Conservation (phyloP, 2,888 invertebrate species). For the Ellobium chinense region DNA sequence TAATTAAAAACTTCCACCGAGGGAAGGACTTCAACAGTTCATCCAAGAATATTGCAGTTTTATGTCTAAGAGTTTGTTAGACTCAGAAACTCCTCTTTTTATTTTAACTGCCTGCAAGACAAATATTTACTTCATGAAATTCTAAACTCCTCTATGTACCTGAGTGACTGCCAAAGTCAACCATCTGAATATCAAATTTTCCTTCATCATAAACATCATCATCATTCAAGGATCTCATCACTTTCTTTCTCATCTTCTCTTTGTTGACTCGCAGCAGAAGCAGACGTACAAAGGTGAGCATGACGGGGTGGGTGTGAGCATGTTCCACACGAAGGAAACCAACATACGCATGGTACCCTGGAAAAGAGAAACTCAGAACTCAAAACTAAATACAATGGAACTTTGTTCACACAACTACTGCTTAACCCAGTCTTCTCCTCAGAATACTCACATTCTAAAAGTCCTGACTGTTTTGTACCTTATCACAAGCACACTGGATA, state of each 20-base stretch:
- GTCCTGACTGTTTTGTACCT: too few species aligned
- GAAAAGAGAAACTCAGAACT: not conserved
- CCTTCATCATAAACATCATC: not conserved
- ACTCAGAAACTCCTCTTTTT: too few species aligned
- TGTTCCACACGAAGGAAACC: constrained; percentile 70
- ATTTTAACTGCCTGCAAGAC: too few species aligned
- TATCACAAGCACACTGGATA: too few species aligned
- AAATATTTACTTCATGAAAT: too few species aligned
- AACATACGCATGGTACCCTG: constrained; percentile 72
- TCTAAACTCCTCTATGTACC: not conserved
- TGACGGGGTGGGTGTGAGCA: constrained; percentile 68
- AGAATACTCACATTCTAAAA: not conserved
- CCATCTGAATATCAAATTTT: not conserved
- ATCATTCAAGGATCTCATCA: not conserved
- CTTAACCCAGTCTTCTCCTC: not conserved
- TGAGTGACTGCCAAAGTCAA: not conserved
- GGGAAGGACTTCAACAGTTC: too few species aligned
- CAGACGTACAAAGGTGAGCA: constrained; percentile 54
- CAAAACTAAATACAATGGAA: not conserved
- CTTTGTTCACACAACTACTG: too few species aligned
- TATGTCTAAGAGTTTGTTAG: too few species aligned
- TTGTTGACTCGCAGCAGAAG: not conserved
- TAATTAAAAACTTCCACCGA: too few species aligned
- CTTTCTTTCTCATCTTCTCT: not conserved
- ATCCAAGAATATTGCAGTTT: too few species aligned